Percentiles rank a stretch among this genome's conserved stretches.
Conservation (phyloP, 2,797 vertebrate genomes). For the Selene dorsalis region DNA sequence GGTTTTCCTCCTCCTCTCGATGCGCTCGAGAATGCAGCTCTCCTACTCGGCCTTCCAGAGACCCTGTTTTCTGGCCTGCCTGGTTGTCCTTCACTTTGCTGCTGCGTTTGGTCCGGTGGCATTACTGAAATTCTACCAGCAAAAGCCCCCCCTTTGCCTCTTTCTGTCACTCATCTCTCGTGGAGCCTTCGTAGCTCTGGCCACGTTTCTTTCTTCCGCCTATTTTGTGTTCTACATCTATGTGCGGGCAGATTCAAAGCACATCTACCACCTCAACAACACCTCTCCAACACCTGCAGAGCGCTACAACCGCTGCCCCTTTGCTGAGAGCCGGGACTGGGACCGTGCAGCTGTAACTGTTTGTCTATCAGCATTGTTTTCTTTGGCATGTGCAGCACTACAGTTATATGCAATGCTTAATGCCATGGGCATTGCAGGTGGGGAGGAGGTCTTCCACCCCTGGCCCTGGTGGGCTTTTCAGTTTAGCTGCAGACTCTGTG, state of each 20-base stretch:
- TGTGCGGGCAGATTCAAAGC: constrained; percentile 85
- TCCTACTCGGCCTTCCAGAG: constrained; percentile 87
- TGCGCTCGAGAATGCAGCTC: constrained; percentile 86
- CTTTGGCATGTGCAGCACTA: constrained; percentile 87
- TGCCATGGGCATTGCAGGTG: constrained; percentile 86
- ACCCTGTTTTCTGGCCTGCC: constrained; percentile 85
- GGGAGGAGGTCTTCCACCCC: constrained; percentile 84
- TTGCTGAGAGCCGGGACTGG: constrained; percentile 87
- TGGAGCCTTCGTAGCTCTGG: constrained; percentile 88
- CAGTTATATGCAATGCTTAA: constrained; percentile 91
- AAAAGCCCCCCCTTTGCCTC: constrained; percentile 83
- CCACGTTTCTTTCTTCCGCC: constrained; percentile 85
- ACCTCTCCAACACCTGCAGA: constrained; percentile 85
- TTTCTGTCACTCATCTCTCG: constrained; percentile 87
- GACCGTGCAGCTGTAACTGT: constrained; percentile 85
- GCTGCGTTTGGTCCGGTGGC: constrained; percentile 85
- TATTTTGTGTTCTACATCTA: constrained; percentile 90
- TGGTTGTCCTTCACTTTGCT: constrained; percentile 87
- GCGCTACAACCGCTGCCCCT: constrained; percentile 88
- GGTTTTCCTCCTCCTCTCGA: constrained; percentile 90
- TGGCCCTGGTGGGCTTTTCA: constrained; percentile 95
- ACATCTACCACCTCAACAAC: constrained; percentile 89
- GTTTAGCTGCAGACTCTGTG: constrained; percentile 89
- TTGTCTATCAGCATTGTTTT: constrained; percentile 86
- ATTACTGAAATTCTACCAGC: constrained; percentile 83